phyloP scores from a whole-genome alignment of 2,888 invertebrate genomes.

The Fissipunctia ypsillon region DNA sequence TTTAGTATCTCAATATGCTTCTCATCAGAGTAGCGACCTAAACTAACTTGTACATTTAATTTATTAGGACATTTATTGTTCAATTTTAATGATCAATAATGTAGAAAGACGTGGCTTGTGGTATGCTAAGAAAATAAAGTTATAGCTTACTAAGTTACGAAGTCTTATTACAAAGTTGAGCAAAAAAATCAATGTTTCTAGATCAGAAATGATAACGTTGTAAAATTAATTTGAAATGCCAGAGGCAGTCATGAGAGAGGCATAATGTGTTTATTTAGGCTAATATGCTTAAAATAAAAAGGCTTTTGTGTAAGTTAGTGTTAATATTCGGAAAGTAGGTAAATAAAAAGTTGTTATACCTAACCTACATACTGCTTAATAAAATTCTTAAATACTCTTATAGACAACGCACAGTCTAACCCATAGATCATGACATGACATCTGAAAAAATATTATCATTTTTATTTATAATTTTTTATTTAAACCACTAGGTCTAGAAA shows the following conservation, averaged over 20 bases:
- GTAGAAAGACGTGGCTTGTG: conserved; percentile 35
- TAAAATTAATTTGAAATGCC: conserved; percentile 46
- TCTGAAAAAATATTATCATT: no score
- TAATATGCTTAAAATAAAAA: conserved; percentile 10
- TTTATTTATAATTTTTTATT: no score
- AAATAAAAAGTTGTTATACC: not conserved
- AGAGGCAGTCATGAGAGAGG: conserved; percentile 8
- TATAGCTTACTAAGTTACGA: conserved; percentile 24
- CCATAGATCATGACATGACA: no score
- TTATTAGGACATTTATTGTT: conserved; percentile 86
- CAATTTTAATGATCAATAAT: conserved; percentile 80
- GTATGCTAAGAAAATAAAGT: conserved; percentile 50
- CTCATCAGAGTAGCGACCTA: conserved; percentile 80
- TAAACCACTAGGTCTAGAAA: not conserved
- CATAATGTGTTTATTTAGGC: conserved; percentile 21
- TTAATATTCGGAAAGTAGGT: not conserved
- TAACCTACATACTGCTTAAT: not conserved
- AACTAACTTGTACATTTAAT: conserved; percentile 83
- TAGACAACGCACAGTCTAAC: not conserved
- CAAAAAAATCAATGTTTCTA: conserved; percentile 33
- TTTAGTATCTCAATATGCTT: conserved; percentile 86
- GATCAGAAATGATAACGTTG: conserved; percentile 21
- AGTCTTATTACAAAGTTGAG: conserved; percentile 21
- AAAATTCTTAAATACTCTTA: not conserved
- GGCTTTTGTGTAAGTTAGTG: not conserved